Conservation (phyloP, 2,888 invertebrate species). For the Periphyllus acericola region DNA sequence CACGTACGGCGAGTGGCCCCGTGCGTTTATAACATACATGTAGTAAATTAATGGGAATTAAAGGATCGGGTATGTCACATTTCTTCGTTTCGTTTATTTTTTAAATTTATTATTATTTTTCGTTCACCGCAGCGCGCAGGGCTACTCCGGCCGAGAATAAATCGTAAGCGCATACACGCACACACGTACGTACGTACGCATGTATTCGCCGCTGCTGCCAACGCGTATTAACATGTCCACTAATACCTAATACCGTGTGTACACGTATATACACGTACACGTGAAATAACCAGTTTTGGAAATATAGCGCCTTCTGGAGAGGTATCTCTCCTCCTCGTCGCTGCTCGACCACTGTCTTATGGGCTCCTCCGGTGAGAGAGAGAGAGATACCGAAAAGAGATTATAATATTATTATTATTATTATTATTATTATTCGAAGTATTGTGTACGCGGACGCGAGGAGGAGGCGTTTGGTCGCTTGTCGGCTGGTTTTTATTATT, state of each 20-base stretch:
- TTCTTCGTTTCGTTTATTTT: slow-evolving; percentile 23
- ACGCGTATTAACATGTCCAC: slow-evolving; percentile 59
- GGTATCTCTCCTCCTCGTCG: background rate
- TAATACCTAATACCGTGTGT: slow-evolving; percentile 36
- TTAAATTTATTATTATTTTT: too few species aligned
- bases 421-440: slow-evolving; percentile 16
- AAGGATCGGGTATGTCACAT: slow-evolving; percentile 56
- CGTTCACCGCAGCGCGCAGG: slow-evolving; percentile 31
- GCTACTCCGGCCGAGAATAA: background rate
- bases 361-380: background rate
- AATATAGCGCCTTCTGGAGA: slow-evolving; percentile 57
- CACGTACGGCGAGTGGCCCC: background rate
- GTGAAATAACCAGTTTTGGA: slow-evolving; percentile 58
- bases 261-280: background rate
- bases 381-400: slow-evolving; percentile 59
- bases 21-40: background rate
- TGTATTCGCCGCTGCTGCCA: slow-evolving; percentile 30
- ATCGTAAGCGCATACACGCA: background rate
- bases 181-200: background rate
- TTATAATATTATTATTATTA: slow-evolving; percentile 54
- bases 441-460: slow-evolving; percentile 3
- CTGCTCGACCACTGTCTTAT: background rate
- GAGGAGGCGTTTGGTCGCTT: slow-evolving; percentile 51
- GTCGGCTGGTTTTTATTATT: slow-evolving; percentile 56
- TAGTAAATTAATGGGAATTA: slow-evolving; percentile 56